Evolutionary conservation across 2,888 invertebrate species (phyloP).

Genomic region (Drosophila silvestris): DNA sequence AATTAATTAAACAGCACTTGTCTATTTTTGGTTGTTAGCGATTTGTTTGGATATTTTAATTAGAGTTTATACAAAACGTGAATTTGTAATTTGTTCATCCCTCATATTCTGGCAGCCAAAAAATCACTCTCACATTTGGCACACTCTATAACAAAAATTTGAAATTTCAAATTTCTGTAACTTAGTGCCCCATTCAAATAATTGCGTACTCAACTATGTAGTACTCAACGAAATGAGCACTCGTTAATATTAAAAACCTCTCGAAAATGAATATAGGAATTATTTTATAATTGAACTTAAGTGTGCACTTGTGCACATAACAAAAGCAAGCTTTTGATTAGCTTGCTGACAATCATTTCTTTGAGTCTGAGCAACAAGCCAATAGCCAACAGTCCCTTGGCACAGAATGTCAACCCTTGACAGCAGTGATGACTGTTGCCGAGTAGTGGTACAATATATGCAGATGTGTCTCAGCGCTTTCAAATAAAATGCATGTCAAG

Average conservation of each 20-base stretch:
- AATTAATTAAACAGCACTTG: constrained; percentile 8
- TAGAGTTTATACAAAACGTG: neutral
- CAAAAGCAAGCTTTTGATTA: neutral
- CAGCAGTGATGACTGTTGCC: constrained; percentile 45
- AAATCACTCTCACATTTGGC: neutral
- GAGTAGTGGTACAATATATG: constrained; percentile 47
- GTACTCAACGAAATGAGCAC: neutral
- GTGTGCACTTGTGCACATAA: neutral
- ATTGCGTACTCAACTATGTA: neutral
- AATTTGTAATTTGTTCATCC: neutral
- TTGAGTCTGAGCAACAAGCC: constrained; percentile 32
- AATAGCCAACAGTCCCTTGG: constrained; percentile 20
- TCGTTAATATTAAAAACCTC: neutral
- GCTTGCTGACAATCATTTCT: constrained; percentile 3
- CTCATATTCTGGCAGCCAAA: neutral
- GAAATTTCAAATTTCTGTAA: neutral
- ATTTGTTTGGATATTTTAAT: constrained; percentile 1
- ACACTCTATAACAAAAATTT: neutral
- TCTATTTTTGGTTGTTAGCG: neutral
- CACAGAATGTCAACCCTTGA: constrained; percentile 38
- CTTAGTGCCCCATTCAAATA: neutral
- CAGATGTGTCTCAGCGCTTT: constrained; percentile 52
- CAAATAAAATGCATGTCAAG: constrained; percentile 65
- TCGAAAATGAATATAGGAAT: neutral
- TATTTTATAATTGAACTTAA: neutral